These are phyloP conservation scores for Oophaga pumilio DNA, from an alignment of 2,113 vertebrate species.

Conservation along the genomic window DNA sequence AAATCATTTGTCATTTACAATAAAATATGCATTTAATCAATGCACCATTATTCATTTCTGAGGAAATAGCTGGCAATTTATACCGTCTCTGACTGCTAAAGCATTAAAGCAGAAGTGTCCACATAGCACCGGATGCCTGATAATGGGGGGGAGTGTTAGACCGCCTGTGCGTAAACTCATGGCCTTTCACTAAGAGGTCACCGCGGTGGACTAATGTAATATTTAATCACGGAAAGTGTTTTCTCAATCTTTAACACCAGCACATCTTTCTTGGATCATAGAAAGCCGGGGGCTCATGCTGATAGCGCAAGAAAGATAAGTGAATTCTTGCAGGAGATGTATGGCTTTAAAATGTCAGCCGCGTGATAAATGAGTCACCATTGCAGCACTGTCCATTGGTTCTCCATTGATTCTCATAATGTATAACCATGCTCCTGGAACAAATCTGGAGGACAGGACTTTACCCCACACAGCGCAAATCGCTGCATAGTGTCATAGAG, in stretches of 20 bases:
- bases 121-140: not conserved
- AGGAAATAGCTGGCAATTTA: conserved; percentile 30
- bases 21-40: conserved; percentile 49
- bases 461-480: not conserved
- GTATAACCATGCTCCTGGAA: not conserved
- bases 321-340: not conserved
- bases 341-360: conserved; percentile 21
- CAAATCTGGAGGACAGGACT: not conserved
- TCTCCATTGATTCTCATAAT: conserved; percentile 7
- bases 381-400: not conserved
- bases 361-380: conserved; percentile 13
- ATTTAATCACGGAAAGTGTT: conserved; percentile 24
- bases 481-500: not conserved
- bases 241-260: conserved; percentile 30
- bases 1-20: conserved; percentile 35
- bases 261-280: conserved; percentile 1
- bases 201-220: conserved; percentile 18
- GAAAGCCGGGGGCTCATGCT: not conserved
- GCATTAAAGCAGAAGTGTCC: conserved; percentile 23
- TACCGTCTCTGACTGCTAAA: conserved; percentile 15
- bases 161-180: not conserved
- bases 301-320: conserved; percentile 11
- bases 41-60: conserved; percentile 21
- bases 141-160: not conserved
- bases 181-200: conserved; percentile 4